Evolutionary conservation across 2,888 invertebrate genomes (phyloP).

Genomic region (Platerodrilus igneus): DNA sequence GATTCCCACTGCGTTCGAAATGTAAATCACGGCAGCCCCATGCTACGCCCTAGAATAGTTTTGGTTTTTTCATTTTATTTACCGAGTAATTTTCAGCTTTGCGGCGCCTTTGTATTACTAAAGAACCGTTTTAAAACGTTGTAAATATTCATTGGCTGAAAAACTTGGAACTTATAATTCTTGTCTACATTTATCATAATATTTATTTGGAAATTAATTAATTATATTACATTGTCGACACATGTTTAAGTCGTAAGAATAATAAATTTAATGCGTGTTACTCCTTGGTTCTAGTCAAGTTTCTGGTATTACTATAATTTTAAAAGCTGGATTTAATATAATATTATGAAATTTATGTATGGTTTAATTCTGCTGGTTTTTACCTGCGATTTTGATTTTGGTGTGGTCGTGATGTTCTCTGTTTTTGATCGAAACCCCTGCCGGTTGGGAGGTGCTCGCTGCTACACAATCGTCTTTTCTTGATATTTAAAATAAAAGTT

Average conservation of each 20-base stretch:
- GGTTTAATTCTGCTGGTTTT: conserved; percentile 16
- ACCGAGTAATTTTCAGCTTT: conserved; percentile 35
- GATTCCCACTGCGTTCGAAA: conserved; percentile 38
- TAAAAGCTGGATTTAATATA: too few species aligned
- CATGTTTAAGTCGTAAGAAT: conserved; percentile 24
- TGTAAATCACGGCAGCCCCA: conserved; percentile 39
- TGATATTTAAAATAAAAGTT: too few species aligned
- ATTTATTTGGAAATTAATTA: conserved; percentile 32
- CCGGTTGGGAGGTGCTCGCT: too few species aligned
- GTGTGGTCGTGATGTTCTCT: too few species aligned
- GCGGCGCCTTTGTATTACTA: conserved; percentile 36
- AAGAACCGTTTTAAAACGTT: conserved; percentile 33
- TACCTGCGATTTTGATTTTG: conserved; percentile 19
- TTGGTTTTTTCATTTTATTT: conserved; percentile 33
- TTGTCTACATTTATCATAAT: conserved; percentile 36
- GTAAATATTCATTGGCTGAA: conserved; percentile 38
- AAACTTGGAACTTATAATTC: conserved; percentile 32
- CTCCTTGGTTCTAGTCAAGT: conserved; percentile 2
- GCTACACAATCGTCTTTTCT: too few species aligned
- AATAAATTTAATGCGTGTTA: conserved; percentile 21
- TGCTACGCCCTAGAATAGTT: conserved; percentile 33
- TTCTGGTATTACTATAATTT: conserved; percentile 7
- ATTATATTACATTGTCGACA: conserved; percentile 31
- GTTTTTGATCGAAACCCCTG: too few species aligned
- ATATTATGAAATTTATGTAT: conserved; percentile 5